Percentiles rank a stretch among this genome's conserved stretches.
Conservation (phyloP, 2,113 vertebrate genomes). For the Buteo buteo region DNA sequence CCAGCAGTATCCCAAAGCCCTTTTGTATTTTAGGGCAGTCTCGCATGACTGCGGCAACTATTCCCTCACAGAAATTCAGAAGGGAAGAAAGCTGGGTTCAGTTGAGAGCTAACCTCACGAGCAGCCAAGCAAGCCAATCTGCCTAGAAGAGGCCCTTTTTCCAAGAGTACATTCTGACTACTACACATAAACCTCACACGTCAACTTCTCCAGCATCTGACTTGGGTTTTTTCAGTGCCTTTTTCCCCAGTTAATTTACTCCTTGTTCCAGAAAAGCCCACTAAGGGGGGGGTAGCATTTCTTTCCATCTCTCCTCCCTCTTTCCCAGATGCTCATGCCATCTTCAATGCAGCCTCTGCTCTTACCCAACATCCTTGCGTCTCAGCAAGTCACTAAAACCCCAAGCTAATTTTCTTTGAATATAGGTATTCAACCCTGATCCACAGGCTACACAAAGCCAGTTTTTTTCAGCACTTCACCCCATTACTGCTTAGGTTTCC, state of each 20-base stretch:
- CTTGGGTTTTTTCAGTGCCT: neutral
- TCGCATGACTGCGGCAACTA: neutral
- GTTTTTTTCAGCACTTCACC: neutral
- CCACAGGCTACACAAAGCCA: neutral
- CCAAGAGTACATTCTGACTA: rapidly evolving
- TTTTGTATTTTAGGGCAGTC: neutral
- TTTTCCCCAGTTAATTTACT: neutral
- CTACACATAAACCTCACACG: neutral
- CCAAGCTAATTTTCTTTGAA: neutral
- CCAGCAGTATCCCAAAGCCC: neutral
- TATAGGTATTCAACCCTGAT: neutral
- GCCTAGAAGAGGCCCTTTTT: neutral
- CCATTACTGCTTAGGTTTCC: neutral
- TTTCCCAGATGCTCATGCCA: neutral
- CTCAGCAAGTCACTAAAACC: neutral
- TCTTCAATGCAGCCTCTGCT: neutral
- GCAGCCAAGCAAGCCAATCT: neutral
- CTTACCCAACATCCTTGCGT: neutral
- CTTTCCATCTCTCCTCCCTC: neutral
- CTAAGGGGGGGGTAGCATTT: no score
- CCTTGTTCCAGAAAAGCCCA: neutral
- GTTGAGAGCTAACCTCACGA: neutral
- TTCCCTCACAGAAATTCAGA: neutral
- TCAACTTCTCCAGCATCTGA: neutral
- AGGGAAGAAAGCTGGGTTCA: neutral